phyloP scores from a whole-genome alignment of 1,140 invertebrate species.

The Cydia amplana region DNA sequence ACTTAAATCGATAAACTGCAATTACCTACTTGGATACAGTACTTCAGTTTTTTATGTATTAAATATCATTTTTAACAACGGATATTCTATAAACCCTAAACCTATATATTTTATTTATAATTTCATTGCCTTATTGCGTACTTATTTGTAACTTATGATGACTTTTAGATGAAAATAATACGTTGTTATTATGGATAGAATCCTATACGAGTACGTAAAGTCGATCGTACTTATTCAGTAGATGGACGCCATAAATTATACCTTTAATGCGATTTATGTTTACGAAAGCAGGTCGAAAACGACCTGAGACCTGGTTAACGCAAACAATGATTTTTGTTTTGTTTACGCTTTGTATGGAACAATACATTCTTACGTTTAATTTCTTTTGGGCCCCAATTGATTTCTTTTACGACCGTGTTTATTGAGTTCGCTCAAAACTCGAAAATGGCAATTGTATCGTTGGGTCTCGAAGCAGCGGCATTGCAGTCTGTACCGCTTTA shows the following conservation, averaged over 20 bases:
- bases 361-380: slow-evolving; percentile 79
- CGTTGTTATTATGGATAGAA: slow-evolving; percentile 37
- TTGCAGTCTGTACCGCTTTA: slow-evolving; percentile 9
- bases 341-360: slow-evolving; percentile 72
- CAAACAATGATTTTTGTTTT: slow-evolving; percentile 67
- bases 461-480: neutral
- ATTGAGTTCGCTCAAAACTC: slow-evolving; percentile 70
- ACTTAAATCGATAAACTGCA: neutral
- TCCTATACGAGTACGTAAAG: slow-evolving; percentile 44
- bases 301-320: slow-evolving; percentile 73
- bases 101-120: slow-evolving; percentile 20
- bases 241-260: slow-evolving; percentile 58
- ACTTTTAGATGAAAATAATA: slow-evolving; percentile 39
- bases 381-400: slow-evolving; percentile 75
- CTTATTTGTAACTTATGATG: slow-evolving; percentile 36
- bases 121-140: slow-evolving; percentile 16
- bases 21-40: neutral
- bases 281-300: slow-evolving; percentile 72
- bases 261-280: slow-evolving; percentile 70
- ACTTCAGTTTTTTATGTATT: neutral
- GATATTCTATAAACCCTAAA: neutral
- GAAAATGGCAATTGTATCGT: slow-evolving; percentile 63
- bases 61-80: slow-evolving; percentile 9
- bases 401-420: slow-evolving; percentile 78
- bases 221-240: slow-evolving; percentile 56